Evolutionary conservation across 1,140 invertebrate species (phyloP).

Genomic region (Pseudomyrmex dendroicus): DNA sequence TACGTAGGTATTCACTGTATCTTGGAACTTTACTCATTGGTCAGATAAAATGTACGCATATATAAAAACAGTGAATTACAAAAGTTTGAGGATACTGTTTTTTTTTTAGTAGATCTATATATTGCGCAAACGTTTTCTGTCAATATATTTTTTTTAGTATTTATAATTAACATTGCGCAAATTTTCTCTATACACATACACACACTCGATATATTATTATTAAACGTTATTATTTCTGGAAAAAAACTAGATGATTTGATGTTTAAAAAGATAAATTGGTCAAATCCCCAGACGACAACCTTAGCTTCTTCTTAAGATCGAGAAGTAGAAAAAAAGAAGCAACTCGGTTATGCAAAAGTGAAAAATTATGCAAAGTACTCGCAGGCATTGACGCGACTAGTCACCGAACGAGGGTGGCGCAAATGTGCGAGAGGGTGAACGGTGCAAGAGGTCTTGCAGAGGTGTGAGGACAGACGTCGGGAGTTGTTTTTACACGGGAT

Average conservation of each 20-base stretch:
- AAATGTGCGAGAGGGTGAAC: constrained; percentile 3
- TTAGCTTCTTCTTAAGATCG: constrained; percentile 39
- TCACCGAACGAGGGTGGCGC: constrained; percentile 38
- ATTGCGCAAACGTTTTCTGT: no score
- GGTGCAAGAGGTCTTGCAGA: background rate
- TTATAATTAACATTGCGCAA: no score
- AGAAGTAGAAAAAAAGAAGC: constrained; percentile 49
- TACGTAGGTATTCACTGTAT: no score
- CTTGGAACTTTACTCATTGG: no score
- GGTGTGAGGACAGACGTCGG: constrained; percentile 41
- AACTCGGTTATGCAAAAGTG: constrained; percentile 74
- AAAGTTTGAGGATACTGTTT: no score
- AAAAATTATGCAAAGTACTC: constrained; percentile 79
- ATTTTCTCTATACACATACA: no score
- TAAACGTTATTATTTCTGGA: constrained; percentile 25
- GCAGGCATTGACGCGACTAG: constrained; percentile 73
- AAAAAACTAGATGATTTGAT: background rate
- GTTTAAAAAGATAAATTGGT: constrained; percentile 55
- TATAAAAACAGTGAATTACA: no score
- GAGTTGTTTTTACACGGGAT: constrained; percentile 69
- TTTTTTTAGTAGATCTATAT: no score
- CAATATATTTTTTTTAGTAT: no score
- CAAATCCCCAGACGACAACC: constrained; percentile 37
- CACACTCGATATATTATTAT: constrained; percentile 4
- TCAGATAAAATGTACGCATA: no score